Percentiles rank a stretch among this genome's conserved stretches.
phyloP scores from a whole-genome alignment of 2,797 vertebrate species.

The Neosilurus hyrtlii region DNA sequence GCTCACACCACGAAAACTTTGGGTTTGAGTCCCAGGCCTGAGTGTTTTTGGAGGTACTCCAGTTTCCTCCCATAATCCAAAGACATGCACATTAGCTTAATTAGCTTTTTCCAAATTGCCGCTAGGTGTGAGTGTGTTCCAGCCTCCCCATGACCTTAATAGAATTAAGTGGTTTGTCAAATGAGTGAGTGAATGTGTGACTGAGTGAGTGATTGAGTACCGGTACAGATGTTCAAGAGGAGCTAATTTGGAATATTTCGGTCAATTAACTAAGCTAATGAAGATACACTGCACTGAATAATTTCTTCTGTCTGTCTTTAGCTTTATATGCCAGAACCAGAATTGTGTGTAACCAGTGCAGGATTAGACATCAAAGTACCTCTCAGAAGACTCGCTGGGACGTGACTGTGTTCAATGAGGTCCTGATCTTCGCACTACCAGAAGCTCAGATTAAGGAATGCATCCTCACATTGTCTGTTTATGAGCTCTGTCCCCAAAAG shows the following conservation, averaged over 20 bases:
- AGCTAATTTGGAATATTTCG: neutral
- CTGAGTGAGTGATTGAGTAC: no score
- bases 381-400: conserved; percentile 55
- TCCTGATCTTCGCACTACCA: conserved; percentile 72
- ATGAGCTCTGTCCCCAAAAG: conserved; percentile 56
- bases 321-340: conserved; percentile 71
- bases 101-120: no score
- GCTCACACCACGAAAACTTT: no score
- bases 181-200: no score
- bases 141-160: no score
- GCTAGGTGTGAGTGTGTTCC: no score
- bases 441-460: conserved; percentile 66
- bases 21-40: no score
- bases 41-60: no score
- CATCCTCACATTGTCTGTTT: conserved; percentile 69
- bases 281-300: neutral
- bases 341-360: conserved; percentile 72
- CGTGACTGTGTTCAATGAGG: conserved; percentile 76
- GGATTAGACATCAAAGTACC: conserved; percentile 74
- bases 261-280: neutral
- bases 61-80: no score
- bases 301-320: conserved; percentile 48
- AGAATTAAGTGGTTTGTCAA: no score
- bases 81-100: no score
- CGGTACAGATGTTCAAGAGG: neutral